Conservation (phyloP, 2,797 vertebrate genomes). For the Eremophila alpestris region DNA sequence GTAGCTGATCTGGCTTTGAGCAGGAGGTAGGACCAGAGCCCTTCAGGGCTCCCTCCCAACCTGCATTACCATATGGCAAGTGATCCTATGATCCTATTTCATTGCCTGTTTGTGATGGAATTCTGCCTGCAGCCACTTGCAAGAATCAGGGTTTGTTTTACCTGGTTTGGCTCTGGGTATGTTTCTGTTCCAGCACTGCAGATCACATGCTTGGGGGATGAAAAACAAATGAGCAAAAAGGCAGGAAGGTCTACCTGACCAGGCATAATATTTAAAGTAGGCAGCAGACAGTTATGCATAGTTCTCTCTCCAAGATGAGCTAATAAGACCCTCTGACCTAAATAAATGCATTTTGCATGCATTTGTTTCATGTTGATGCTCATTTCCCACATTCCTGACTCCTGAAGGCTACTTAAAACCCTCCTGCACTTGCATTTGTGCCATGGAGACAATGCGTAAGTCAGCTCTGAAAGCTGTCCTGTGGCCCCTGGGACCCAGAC, state of each 20-base stretch:
- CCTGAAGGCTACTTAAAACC: background rate
- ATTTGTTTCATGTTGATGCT: background rate
- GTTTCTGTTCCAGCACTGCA: background rate
- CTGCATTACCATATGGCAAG: background rate
- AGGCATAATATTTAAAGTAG: background rate
- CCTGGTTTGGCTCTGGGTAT: background rate
- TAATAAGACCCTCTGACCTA: background rate
- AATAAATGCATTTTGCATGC: background rate
- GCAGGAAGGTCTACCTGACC: background rate
- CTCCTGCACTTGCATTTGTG: background rate
- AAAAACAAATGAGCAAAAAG: background rate
- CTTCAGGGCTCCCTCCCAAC: background rate
- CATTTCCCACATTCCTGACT: background rate
- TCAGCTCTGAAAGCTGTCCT: background rate
- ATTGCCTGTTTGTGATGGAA: background rate
- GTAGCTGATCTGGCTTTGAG: background rate
- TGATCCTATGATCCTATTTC: background rate
- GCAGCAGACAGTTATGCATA: background rate
- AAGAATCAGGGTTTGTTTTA: background rate
- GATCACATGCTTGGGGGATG: background rate
- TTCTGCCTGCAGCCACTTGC: background rate
- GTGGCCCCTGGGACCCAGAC: accelerated
- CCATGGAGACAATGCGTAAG: background rate
- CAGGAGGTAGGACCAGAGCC: background rate
- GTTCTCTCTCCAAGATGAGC: background rate